Evolutionary conservation across 2,888 invertebrate species (phyloP).

Genomic region (Taphrorychus bicolor): DNA sequence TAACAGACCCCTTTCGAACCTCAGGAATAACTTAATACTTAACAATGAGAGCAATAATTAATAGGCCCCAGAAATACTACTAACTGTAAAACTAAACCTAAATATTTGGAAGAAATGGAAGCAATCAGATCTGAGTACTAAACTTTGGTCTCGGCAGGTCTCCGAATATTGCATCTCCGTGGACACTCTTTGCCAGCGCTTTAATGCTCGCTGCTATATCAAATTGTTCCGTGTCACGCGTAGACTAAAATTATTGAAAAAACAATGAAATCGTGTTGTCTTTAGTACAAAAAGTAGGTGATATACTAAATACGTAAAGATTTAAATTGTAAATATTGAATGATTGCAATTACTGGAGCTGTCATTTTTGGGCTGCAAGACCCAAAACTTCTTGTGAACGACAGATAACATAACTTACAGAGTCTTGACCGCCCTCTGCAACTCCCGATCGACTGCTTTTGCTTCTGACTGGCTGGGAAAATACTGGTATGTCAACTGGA

Average conservation of each 20-base stretch:
- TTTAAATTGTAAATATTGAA: too few species aligned
- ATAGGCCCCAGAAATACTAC: background rate
- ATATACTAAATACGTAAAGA: too few species aligned
- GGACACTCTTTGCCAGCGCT: constrained; percentile 89
- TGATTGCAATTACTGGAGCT: too few species aligned
- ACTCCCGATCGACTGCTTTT: constrained; percentile 47
- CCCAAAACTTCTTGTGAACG: too few species aligned
- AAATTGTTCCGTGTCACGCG: constrained; percentile 39
- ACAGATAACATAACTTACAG: constrained; percentile 46
- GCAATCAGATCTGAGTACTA: constrained; percentile 79
- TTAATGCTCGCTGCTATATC: constrained; percentile 92
- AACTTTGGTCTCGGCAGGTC: constrained; percentile 87
- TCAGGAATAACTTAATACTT: background rate
- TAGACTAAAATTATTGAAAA: constrained; percentile 25
- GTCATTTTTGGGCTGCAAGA: too few species aligned
- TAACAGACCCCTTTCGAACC: background rate
- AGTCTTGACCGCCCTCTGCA: constrained; percentile 61
- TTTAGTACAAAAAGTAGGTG: too few species aligned
- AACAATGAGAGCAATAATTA: background rate
- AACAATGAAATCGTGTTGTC: background rate
- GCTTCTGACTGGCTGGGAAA: constrained; percentile 54
- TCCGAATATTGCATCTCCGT: constrained; percentile 85
- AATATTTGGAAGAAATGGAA: background rate
- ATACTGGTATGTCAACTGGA: constrained; percentile 78
- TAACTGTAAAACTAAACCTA: background rate